These are phyloP conservation scores for Tenualosa thibaudeaui DNA, from an alignment of 2,797 vertebrate genomes.

Conservation along the genomic window DNA sequence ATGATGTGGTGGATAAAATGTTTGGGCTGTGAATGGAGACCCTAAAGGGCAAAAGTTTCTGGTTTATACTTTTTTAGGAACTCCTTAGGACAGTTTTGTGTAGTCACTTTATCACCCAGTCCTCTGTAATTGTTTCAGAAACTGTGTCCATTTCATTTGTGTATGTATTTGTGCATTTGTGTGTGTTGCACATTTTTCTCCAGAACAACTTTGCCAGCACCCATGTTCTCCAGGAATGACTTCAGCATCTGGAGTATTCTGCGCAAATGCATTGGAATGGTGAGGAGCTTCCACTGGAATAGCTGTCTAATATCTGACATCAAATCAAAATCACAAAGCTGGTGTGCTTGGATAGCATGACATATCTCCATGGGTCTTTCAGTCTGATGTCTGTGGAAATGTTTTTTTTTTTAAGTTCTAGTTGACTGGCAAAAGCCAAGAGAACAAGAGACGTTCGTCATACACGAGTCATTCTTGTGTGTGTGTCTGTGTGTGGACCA, in stretches of 20 bases:
- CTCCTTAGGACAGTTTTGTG: too few relatives aligned
- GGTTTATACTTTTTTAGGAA: background rate
- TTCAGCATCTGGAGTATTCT: constrained; percentile 89
- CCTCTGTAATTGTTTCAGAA: background rate
- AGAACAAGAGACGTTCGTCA: too few relatives aligned
- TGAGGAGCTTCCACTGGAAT: constrained; percentile 42
- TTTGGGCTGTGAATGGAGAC: too few relatives aligned
- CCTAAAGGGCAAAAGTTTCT: too few relatives aligned
- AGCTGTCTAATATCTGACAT: background rate
- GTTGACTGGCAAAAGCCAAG: too few relatives aligned
- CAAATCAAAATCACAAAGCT: background rate
- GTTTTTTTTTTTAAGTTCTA: background rate
- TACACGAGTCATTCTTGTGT: too few relatives aligned
- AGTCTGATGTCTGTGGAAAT: background rate
- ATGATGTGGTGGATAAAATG: background rate
- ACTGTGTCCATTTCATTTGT: background rate
- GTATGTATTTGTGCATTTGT: constrained; percentile 13
- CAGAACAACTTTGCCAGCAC: constrained; percentile 87
- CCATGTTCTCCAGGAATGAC: constrained; percentile 89
- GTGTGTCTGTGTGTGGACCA: background rate
- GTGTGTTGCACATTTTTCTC: constrained; percentile 32
- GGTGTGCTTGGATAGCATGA: background rate
- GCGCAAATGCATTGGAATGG: constrained; percentile 77
- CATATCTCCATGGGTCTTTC: background rate
- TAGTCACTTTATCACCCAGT: too few relatives aligned